phyloP scores from a whole-genome alignment of 2,888 invertebrate genomes.

The Campopleginae sp. region DNA sequence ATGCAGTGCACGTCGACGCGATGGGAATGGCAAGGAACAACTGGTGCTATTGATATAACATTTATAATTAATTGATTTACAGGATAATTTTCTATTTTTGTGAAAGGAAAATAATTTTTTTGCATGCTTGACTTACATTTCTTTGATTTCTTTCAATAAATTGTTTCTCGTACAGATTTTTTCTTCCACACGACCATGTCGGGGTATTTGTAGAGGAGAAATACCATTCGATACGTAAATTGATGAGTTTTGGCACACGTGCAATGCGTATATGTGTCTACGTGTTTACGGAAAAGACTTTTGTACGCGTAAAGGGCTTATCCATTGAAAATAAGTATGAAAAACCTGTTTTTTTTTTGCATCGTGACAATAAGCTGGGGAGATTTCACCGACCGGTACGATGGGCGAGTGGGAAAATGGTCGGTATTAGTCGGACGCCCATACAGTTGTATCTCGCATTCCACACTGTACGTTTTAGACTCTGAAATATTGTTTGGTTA shows the following conservation, averaged over 20 bases:
- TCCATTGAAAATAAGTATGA: conserved; percentile 42
- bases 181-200: too few relatives aligned
- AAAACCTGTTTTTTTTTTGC: conserved; percentile 36
- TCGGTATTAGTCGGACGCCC: conserved; percentile 46
- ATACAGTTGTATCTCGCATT: conserved; percentile 35
- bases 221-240: background rate
- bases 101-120: background rate
- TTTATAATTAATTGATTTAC: background rate
- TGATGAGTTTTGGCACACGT: background rate
- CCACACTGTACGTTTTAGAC: conserved; percentile 10
- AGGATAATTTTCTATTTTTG: background rate
- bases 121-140: background rate
- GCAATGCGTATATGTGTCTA: background rate
- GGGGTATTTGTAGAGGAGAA: background rate
- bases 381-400: conserved; percentile 31
- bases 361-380: conserved; percentile 20
- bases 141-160: background rate
- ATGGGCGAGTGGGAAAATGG: conserved; percentile 42
- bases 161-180: background rate
- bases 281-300: background rate
- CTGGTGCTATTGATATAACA: background rate
- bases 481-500: conserved; percentile 52
- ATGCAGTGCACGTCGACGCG: conserved; percentile 44
- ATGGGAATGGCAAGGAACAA: conserved; percentile 22
- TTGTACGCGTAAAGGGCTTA: conserved; percentile 24